Percentiles rank a stretch among this genome's conserved stretches.
Conservation (phyloP, 2,888 invertebrate genomes). For the Drosophila yooni region DNA sequence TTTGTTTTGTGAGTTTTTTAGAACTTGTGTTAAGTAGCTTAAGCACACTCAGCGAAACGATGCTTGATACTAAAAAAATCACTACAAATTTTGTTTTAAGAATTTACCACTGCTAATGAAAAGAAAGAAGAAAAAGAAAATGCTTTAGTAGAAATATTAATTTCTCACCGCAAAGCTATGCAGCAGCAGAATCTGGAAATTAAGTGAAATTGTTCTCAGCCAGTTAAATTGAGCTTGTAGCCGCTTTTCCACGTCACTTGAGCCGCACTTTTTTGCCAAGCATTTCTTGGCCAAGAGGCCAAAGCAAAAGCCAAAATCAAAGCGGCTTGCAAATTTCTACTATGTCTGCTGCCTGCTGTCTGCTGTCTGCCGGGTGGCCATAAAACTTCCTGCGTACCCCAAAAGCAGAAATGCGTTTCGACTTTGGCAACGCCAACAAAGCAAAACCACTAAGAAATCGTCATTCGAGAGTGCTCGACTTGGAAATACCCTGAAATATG, state of each 20-base stretch:
- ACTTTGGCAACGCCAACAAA: slow-evolving; percentile 10
- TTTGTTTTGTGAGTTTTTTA: neutral
- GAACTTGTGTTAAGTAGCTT: neutral
- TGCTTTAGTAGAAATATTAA: neutral
- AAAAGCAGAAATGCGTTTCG: slow-evolving; percentile 51
- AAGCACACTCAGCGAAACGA: neutral
- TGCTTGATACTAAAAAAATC: neutral
- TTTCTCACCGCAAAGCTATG: neutral
- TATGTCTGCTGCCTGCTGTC: slow-evolving; percentile 1
- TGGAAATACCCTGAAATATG: neutral
- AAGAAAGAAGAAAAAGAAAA: neutral
- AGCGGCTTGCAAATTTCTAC: slow-evolving; percentile 44
- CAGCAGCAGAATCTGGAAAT: neutral
- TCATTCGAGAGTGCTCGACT: neutral
- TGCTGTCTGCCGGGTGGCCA: slow-evolving; percentile 33
- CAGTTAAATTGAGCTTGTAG: slow-evolving; percentile 15
- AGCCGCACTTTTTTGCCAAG: slow-evolving; percentile 1
- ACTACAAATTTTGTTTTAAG: neutral
- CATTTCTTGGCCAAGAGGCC: slow-evolving; percentile 20
- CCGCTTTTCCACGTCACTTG: slow-evolving; percentile 47
- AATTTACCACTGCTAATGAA: neutral
- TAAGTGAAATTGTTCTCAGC: slow-evolving; percentile 11
- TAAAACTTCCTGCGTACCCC: slow-evolving; percentile 68
- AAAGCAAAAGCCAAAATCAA: slow-evolving; percentile 24
- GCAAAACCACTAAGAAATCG: slow-evolving; percentile 1